These are phyloP conservation scores for Toxotes jaculatrix DNA, from an alignment of 2,113 vertebrate genomes.

Conservation along the genomic window DNA sequence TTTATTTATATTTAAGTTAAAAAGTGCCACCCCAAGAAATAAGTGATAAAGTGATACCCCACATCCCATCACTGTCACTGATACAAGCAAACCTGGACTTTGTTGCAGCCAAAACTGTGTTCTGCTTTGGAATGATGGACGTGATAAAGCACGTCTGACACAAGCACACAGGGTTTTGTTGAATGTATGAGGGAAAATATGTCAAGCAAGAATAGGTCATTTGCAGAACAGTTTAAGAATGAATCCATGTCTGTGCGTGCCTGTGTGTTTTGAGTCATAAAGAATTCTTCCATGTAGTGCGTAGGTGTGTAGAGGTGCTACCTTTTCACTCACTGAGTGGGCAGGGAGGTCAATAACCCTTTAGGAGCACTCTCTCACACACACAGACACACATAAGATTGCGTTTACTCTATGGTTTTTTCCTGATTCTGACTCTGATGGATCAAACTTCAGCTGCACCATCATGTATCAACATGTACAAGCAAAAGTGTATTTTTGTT, in stretches of 20 bases:
- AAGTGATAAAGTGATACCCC: background rate
- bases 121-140: background rate
- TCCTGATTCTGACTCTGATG: too few species aligned
- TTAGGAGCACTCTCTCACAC: background rate
- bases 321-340: slow-evolving; percentile 48
- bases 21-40: background rate
- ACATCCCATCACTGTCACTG: background rate
- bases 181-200: background rate
- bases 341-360: slow-evolving; percentile 49
- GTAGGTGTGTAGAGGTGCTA: slow-evolving; percentile 25
- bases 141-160: background rate
- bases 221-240: background rate
- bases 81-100: background rate
- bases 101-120: background rate
- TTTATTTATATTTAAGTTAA: background rate
- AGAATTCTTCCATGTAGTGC: slow-evolving; percentile 26
- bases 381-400: slow-evolving; percentile 1
- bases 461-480: background rate
- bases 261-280: slow-evolving; percentile 18
- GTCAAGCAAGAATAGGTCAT: background rate
- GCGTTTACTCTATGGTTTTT: background rate
- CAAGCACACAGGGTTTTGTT: background rate
- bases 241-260: background rate
- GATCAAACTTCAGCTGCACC: background rate
- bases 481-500: background rate